A percentile compares a stretch with the other conserved stretches of the same genome.
phyloP scores from a whole-genome alignment of 2,797 vertebrate genomes.

The Denticeps clupeoides region DNA sequence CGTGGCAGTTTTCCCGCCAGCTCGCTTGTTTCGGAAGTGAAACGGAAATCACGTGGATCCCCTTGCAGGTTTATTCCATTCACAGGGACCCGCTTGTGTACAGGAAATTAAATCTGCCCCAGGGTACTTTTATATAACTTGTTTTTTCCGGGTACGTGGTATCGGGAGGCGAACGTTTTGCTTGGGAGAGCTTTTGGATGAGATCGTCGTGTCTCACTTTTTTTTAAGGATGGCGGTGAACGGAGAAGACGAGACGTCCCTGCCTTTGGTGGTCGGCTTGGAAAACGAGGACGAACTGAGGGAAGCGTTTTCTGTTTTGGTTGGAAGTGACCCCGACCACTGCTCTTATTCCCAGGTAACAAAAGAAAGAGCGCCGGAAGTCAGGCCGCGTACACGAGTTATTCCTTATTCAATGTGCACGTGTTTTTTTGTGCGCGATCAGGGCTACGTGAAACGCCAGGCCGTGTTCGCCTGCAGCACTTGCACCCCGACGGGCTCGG shows the following conservation, averaged over 20 bases:
- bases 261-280: conserved; percentile 52
- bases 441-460: conserved; percentile 88
- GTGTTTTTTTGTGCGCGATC: neutral
- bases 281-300: conserved; percentile 66
- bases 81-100: too few relatives aligned
- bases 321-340: conserved; percentile 79
- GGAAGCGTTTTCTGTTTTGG: conserved; percentile 70
- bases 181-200: too few relatives aligned
- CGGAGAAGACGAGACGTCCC: conserved; percentile 33
- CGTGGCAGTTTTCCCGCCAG: too few relatives aligned
- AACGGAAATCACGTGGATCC: too few relatives aligned
- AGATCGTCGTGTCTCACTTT: too few relatives aligned
- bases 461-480: conserved; percentile 84
- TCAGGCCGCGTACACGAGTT: too few relatives aligned
- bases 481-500: conserved; percentile 66
- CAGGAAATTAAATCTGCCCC: too few relatives aligned
- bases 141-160: too few relatives aligned
- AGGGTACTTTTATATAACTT: too few relatives aligned
- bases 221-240: conserved; percentile 41
- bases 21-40: too few relatives aligned
- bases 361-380: conserved; percentile 27
- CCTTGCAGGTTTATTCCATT: too few relatives aligned
- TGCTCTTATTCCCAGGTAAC: conserved; percentile 83
- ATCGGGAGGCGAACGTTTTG: too few relatives aligned
- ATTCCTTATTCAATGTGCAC: neutral